Conservation (phyloP, 2,113 vertebrate species). For the Crotalus horridus region DNA sequence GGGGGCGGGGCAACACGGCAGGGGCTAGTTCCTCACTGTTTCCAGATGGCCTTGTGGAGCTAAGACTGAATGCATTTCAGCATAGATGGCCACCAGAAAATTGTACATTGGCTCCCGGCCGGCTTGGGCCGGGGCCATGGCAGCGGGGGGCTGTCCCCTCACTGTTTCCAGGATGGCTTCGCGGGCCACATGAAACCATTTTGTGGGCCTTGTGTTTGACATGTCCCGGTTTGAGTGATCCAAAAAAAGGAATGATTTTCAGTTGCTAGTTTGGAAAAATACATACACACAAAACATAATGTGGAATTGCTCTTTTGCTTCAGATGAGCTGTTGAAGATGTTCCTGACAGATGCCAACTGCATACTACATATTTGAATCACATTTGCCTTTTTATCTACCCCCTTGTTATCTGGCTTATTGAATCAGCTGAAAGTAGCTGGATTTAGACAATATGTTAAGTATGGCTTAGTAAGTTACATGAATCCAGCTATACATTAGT, state of each 20-base stretch:
- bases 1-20: no score
- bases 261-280: background rate
- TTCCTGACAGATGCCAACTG: background rate
- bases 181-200: no score
- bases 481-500: background rate
- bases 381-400: background rate
- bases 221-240: background rate
- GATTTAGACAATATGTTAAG: background rate
- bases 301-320: background rate
- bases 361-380: background rate
- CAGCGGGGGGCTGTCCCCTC: no score
- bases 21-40: no score
- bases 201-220: no score
- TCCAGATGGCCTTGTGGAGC: no score
- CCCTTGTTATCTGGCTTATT: background rate
- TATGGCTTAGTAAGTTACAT: background rate
- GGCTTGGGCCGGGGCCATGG: no score
- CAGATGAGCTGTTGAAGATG: background rate
- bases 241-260: background rate
- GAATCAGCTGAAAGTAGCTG: background rate
- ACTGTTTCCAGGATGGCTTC: no score
- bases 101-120: no score
- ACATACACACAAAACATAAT: background rate
- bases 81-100: no score
- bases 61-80: no score